Percentiles rank a stretch among this genome's conserved stretches.
phyloP scores from a whole-genome alignment of 2,797 vertebrate species.

The Atherinosoma microstoma region DNA sequence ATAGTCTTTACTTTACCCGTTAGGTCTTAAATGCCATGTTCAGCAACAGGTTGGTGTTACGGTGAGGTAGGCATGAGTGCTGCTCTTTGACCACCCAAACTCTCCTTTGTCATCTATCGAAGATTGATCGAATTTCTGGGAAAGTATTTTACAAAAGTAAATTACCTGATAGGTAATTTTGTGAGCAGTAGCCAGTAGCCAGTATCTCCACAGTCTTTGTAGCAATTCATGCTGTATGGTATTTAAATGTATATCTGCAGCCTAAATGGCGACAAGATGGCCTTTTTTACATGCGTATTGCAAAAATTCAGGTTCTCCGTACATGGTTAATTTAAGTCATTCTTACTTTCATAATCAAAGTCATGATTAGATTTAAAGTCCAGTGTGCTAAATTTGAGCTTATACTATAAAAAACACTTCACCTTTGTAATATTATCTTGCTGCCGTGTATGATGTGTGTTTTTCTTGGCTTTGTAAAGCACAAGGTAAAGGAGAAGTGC shows the following conservation, averaged over 20 bases:
- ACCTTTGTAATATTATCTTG: neutral
- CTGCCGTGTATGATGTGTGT: slow-evolving; percentile 3
- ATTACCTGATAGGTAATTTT: neutral
- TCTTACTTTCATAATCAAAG: neutral
- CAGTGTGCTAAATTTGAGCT: neutral
- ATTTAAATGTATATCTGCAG: no score
- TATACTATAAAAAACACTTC: slow-evolving; percentile 5
- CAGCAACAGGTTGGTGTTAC: neutral
- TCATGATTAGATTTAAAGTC: slow-evolving; percentile 15
- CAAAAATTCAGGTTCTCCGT: neutral
- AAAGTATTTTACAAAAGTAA: neutral
- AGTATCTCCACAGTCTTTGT: neutral
- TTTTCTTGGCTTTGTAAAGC: slow-evolving; percentile 9
- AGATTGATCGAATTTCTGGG: neutral
- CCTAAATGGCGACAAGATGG: no score
- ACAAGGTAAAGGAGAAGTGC: slow-evolving; percentile 17
- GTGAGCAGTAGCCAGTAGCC: neutral
- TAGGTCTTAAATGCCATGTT: neutral
- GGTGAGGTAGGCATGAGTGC: neutral
- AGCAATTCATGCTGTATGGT: no score
- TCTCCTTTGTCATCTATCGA: neutral
- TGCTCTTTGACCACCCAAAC: slow-evolving; percentile 9
- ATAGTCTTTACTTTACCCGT: neutral
- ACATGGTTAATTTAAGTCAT: neutral
- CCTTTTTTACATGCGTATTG: neutral